Conservation (phyloP, 2,797 vertebrate genomes). For the Hybognathus amarus region DNA sequence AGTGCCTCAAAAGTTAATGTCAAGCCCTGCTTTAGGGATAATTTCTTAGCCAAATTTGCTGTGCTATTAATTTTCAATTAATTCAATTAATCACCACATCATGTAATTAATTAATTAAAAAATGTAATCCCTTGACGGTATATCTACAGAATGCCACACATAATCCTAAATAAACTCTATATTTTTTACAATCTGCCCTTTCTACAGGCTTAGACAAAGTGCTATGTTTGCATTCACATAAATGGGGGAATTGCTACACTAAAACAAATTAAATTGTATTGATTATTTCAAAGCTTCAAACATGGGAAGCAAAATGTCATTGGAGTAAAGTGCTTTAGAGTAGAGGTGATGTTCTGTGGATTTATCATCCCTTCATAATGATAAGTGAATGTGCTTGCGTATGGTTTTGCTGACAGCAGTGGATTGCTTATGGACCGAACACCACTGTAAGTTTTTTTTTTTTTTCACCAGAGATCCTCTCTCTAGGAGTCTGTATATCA, state of each 20-base stretch:
- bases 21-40: too few relatives aligned
- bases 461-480: neutral
- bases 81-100: too few relatives aligned
- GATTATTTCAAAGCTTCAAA: slow-evolving; percentile 70
- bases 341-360: slow-evolving; percentile 44
- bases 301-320: slow-evolving; percentile 54
- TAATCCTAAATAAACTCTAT: neutral
- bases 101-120: too few relatives aligned
- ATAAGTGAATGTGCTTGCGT: slow-evolving; percentile 49
- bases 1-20: too few relatives aligned
- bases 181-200: slow-evolving; percentile 24
- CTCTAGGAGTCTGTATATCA: slow-evolving; percentile 30
- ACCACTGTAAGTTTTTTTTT: slow-evolving; percentile 10
- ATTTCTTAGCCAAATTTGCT: too few relatives aligned
- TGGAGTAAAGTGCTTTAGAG: slow-evolving; percentile 47
- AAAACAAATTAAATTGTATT: slow-evolving; percentile 61
- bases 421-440: slow-evolving; percentile 45
- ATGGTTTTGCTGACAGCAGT: slow-evolving; percentile 52
- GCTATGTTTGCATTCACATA: slow-evolving; percentile 32
- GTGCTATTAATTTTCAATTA: too few relatives aligned
- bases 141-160: neutral
- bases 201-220: slow-evolving; percentile 35
- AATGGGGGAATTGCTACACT: neutral
- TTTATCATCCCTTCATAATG: slow-evolving; percentile 56
- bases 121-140: neutral